Conservation (phyloP, 2,888 invertebrate genomes). For the Pecten maximus region DNA sequence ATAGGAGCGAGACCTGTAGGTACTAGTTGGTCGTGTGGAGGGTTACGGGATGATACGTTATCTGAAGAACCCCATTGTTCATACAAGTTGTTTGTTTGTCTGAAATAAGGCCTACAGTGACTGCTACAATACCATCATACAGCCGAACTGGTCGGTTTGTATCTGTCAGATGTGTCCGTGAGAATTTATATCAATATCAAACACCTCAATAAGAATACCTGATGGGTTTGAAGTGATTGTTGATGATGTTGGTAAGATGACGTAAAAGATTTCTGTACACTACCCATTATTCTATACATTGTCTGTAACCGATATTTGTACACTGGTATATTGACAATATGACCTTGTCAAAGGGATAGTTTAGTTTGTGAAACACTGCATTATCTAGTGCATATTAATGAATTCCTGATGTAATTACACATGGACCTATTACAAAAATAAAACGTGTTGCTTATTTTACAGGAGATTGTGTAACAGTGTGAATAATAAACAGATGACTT, state of each 20-base stretch:
- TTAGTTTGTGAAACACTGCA: too few species aligned
- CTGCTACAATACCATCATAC: neutral
- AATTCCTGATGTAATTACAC: too few species aligned
- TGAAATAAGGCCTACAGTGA: neutral
- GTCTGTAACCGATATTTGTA: too few species aligned
- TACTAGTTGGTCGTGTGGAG: slow-evolving; percentile 1
- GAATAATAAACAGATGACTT: too few species aligned
- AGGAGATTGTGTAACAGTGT: too few species aligned
- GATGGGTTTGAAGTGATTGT: neutral
- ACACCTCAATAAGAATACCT: neutral
- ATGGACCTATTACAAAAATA: too few species aligned
- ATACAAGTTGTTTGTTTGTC: slow-evolving; percentile 18
- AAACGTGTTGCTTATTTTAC: too few species aligned
- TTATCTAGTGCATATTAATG: too few species aligned
- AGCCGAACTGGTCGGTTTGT: neutral
- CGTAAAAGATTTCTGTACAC: neutral
- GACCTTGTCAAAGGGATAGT: too few species aligned
- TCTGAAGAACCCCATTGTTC: slow-evolving; percentile 30
- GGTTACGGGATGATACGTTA: neutral
- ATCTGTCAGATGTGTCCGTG: neutral
- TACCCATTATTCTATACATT: too few species aligned
- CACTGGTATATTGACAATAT: too few species aligned
- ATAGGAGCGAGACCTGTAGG: neutral
- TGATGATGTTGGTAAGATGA: neutral
- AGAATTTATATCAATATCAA: neutral